Evolutionary conservation across 2,797 vertebrate species (phyloP).

Genomic region (Tolypeutes matacus): DNA sequence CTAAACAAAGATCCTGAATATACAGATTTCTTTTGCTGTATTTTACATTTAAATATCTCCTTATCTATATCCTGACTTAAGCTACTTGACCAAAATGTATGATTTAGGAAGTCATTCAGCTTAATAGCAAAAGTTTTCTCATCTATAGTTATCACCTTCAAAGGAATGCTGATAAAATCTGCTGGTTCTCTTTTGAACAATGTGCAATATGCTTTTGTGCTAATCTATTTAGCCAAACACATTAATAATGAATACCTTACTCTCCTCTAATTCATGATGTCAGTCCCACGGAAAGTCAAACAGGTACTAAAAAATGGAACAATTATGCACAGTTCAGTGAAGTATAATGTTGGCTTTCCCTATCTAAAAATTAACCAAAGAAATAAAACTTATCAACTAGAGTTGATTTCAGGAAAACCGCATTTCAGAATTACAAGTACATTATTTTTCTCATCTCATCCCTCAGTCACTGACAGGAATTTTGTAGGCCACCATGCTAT

Average conservation of each 20-base stretch:
- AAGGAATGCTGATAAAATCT: background rate
- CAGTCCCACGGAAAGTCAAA: background rate
- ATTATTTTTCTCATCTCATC: background rate
- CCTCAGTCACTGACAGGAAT: slow-evolving; percentile 78
- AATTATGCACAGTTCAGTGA: background rate
- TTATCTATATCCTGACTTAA: background rate
- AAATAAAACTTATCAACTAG: slow-evolving; percentile 7
- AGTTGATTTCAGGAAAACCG: slow-evolving; percentile 55
- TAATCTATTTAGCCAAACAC: background rate
- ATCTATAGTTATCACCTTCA: background rate
- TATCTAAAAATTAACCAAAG: slow-evolving; percentile 24
- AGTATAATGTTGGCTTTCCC: background rate
- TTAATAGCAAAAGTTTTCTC: background rate
- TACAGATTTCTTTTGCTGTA: background rate
- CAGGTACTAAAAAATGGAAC: background rate
- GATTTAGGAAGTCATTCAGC: background rate
- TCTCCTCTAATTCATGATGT: background rate
- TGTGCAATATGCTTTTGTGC: background rate
- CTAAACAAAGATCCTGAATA: slow-evolving; percentile 17
- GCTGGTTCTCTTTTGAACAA: background rate
- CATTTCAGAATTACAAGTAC: background rate
- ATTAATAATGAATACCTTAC: background rate
- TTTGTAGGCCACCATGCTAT: slow-evolving; percentile 95
- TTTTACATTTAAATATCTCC: background rate
- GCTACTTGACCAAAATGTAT: background rate